A percentile compares a stretch with the other conserved stretches of the same genome.
phyloP scores from a whole-genome alignment of 2,797 vertebrate genomes.

The Zalophus californianus region DNA sequence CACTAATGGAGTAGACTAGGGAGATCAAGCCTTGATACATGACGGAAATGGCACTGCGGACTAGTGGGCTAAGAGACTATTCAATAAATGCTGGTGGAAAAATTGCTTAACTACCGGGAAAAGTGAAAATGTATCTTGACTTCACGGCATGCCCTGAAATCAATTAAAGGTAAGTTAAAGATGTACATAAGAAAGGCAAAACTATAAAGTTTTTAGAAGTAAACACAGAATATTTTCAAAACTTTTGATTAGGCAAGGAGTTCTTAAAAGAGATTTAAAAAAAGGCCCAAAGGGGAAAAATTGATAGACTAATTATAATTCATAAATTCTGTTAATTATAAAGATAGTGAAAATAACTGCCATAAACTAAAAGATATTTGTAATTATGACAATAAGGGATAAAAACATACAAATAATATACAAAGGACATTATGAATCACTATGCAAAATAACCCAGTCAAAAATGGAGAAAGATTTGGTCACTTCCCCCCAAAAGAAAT shows the following conservation, averaged over 20 bases:
- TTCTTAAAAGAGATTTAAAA: neutral
- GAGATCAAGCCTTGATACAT: neutral
- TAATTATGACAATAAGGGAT: neutral
- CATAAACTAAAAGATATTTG: neutral
- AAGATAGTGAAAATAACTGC: neutral
- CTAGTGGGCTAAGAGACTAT: neutral
- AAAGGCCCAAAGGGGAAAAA: neutral
- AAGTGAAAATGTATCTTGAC: neutral
- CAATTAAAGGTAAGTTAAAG: neutral
- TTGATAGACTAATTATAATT: neutral
- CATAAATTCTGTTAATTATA: neutral
- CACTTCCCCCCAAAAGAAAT: neutral
- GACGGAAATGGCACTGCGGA: neutral
- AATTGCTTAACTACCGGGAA: neutral
- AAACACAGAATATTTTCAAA: neutral
- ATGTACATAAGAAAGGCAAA: neutral
- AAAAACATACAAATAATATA: neutral
- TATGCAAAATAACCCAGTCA: neutral
- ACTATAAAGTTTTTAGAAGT: neutral
- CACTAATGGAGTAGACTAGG: neutral
- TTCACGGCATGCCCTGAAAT: neutral
- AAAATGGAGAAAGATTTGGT: neutral
- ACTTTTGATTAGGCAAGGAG: neutral
- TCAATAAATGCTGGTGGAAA: neutral
- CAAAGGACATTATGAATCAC: neutral